Conservation (phyloP, 2,797 vertebrate genomes). For the Ctenopoma multispine region DNA sequence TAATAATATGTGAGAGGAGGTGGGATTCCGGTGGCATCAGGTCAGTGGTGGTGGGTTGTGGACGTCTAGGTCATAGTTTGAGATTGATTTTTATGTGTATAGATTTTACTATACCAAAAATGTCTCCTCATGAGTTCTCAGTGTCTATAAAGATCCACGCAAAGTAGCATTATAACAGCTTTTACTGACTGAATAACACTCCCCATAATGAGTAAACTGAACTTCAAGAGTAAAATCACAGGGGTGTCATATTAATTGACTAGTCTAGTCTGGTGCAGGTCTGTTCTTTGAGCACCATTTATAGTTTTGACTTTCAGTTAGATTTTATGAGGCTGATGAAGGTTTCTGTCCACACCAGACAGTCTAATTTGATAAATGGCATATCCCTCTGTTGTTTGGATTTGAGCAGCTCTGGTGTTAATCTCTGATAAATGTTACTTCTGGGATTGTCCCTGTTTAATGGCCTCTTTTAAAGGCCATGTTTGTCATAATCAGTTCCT, state of each 20-base stretch:
- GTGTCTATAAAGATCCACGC: no score
- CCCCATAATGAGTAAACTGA: not conserved
- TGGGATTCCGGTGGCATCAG: no score
- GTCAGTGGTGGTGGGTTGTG: no score
- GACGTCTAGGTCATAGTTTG: no score
- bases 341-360: slow-evolving; percentile 22
- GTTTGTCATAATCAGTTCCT: slow-evolving; percentile 78
- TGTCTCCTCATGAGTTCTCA: no score
- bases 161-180: no score
- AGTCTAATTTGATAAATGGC: slow-evolving; percentile 72
- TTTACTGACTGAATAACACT: no score
- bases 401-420: slow-evolving; percentile 55
- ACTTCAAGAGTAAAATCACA: not conserved
- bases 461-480: slow-evolving; percentile 80
- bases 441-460: slow-evolving; percentile 74
- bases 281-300: slow-evolving; percentile 9
- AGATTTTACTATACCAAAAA: no score
- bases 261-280: not conserved
- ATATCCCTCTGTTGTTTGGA: slow-evolving; percentile 55
- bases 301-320: slow-evolving; percentile 28
- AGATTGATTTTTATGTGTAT: no score
- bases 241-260: slow-evolving; percentile 16
- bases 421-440: slow-evolving; percentile 79
- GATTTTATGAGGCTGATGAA: slow-evolving; percentile 28
- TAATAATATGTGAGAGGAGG: no score